phyloP scores from a whole-genome alignment of 2,888 invertebrate genomes.

The Girardia tigrina region DNA sequence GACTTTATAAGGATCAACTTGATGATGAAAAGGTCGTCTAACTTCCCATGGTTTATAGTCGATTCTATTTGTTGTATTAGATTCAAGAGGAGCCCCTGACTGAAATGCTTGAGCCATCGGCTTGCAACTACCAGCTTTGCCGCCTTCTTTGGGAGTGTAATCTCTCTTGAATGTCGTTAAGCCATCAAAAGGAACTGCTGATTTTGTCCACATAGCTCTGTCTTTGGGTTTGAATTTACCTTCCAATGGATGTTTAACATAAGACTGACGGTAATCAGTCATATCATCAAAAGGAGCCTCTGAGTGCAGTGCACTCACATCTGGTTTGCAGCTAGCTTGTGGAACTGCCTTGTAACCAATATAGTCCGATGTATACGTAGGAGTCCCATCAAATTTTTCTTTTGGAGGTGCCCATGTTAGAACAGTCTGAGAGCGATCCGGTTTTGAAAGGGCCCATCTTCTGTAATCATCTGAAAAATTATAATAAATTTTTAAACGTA shows the following conservation, averaged over 20 bases:
- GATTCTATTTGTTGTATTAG: slow-evolving; percentile 45
- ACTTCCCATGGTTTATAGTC: slow-evolving; percentile 41
- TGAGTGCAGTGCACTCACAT: slow-evolving; percentile 42
- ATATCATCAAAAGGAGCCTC: slow-evolving; percentile 45
- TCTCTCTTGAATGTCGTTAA: slow-evolving; percentile 38
- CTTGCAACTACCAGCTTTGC: slow-evolving; percentile 42
- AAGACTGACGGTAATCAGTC: slow-evolving; percentile 46
- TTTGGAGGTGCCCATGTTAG: slow-evolving; percentile 43
- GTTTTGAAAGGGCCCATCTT: slow-evolving; percentile 42
- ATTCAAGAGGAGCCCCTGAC: slow-evolving; percentile 46
- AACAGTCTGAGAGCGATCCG: slow-evolving; percentile 37
- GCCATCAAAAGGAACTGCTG: slow-evolving; percentile 36
- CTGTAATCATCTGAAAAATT: slow-evolving; percentile 45
- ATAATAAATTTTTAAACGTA: too few relatives aligned
- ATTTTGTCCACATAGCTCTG: slow-evolving; percentile 31
- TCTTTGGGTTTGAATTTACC: slow-evolving; percentile 33
- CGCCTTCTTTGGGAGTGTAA: slow-evolving; percentile 38
- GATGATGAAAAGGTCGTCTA: slow-evolving; percentile 29
- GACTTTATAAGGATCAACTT: slow-evolving; percentile 27
- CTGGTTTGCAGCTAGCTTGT: slow-evolving; percentile 44
- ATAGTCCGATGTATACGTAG: slow-evolving; percentile 46
- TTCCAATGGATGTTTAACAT: slow-evolving; percentile 45
- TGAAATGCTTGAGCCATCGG: slow-evolving; percentile 44
- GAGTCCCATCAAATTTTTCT: slow-evolving; percentile 44
- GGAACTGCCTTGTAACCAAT: slow-evolving; percentile 41